Percentiles rank a stretch among this genome's conserved stretches.
These are phyloP conservation scores for Cheilosia vernalis DNA, from an alignment of 2,888 invertebrate species.

Conservation along the genomic window DNA sequence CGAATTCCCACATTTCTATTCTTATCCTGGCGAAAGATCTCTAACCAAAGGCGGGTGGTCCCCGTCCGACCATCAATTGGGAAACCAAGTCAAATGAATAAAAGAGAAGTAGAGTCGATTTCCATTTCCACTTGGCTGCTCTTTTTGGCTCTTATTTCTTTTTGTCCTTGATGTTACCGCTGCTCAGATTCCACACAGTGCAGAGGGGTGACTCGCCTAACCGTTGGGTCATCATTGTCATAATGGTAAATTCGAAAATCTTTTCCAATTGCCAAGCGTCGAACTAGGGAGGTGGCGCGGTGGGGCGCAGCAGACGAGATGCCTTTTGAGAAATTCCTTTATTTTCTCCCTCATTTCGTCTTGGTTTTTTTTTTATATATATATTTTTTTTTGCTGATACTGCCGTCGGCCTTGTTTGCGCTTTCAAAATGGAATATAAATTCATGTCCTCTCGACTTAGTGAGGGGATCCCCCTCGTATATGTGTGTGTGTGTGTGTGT, in stretches of 20 bases:
- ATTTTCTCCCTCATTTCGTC: conserved; percentile 16
- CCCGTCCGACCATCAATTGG: background rate
- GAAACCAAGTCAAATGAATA: conserved; percentile 71
- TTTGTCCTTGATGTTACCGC: conserved; percentile 68
- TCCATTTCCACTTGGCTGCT: conserved; percentile 72
- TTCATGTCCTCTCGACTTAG: conserved; percentile 19
- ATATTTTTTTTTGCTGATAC: background rate
- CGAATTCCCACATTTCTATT: conserved; percentile 6
- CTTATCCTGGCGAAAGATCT: conserved; percentile 43
- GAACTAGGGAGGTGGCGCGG: background rate
- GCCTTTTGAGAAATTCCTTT: conserved; percentile 51
- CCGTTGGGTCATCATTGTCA: conserved; percentile 60
- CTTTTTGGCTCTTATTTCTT: conserved; percentile 69
- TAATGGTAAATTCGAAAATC: conserved; percentile 72
- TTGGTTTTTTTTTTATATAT: conserved; percentile 16
- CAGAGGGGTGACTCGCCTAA: conserved; percentile 2
- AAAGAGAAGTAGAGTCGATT: conserved; percentile 70
- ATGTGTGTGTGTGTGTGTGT: background rate
- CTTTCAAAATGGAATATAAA: conserved; percentile 59
- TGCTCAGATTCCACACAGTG: conserved; percentile 18
- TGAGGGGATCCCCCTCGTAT: background rate
- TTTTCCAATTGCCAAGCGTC: conserved; percentile 68
- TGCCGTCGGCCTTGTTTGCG: conserved; percentile 47
- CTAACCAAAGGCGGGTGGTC: conserved; percentile 15
- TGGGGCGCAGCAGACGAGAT: conserved; percentile 8